phyloP scores from a whole-genome alignment of 2,797 vertebrate genomes.

The Sebastiscus albofasciatus region DNA sequence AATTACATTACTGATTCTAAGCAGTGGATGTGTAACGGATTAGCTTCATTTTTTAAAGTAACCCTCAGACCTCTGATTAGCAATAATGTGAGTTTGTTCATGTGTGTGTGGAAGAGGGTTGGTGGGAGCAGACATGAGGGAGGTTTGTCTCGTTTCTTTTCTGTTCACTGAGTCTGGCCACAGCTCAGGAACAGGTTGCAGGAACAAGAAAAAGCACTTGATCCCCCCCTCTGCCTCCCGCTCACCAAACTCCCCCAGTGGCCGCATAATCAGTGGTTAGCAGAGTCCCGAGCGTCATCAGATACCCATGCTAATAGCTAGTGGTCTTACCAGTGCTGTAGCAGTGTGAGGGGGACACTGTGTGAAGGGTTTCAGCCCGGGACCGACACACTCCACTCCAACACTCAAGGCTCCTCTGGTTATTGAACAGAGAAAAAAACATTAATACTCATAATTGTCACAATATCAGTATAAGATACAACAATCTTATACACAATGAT shows the following conservation, averaged over 20 bases:
- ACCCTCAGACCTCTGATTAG: slow-evolving; percentile 42
- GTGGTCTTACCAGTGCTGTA: slow-evolving; percentile 61
- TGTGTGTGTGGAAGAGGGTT: slow-evolving; percentile 19
- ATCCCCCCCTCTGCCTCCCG: slow-evolving; percentile 16
- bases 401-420: slow-evolving; percentile 4
- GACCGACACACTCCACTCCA: background rate
- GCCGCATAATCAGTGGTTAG: slow-evolving; percentile 66
- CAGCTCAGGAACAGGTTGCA: slow-evolving; percentile 62
- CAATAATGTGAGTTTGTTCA: slow-evolving; percentile 11
- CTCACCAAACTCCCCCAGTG: slow-evolving; percentile 55
- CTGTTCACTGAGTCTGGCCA: slow-evolving; percentile 47
- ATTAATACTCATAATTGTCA: slow-evolving; percentile 4
- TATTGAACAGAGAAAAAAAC: slow-evolving; percentile 11
- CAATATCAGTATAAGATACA: background rate
- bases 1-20: slow-evolving; percentile 46
- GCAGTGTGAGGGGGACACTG: slow-evolving; percentile 31
- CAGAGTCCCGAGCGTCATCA: slow-evolving; percentile 69
- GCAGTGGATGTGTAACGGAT: slow-evolving; percentile 33
- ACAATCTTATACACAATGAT: background rate
- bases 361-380: slow-evolving; percentile 40
- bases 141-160: slow-evolving; percentile 56
- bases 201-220: slow-evolving; percentile 84
- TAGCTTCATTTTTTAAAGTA: slow-evolving; percentile 41
- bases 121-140: slow-evolving; percentile 28
- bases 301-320: slow-evolving; percentile 81